Evolutionary conservation across 2,797 vertebrate species (phyloP), one percentile per base, ranked within the genome.

Genomic region (Setipinna tenuifilis): DNA sequence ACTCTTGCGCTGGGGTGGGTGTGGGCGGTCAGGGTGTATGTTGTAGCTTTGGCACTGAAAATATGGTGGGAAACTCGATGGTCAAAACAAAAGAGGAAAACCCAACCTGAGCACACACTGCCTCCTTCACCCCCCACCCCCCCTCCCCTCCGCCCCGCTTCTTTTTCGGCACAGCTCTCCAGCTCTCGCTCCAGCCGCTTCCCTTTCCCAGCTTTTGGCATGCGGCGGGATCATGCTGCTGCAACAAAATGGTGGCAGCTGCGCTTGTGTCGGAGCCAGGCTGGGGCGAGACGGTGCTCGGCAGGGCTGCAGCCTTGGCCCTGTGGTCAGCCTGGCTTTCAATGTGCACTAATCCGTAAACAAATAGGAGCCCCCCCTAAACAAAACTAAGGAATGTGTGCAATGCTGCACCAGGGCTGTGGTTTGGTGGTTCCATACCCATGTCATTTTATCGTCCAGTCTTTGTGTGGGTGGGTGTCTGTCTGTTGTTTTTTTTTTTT

Each of bases 191-290:
- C 88, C 83, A 82, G 87, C 48, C 2, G 85, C 87, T 82, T 89
- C 83, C 44, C 50, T 89, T 85, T 90, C 86, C 80, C 86, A 89
- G 86, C 87, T 86, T 87, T 89, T 91, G 92, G 92, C 92, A 92
- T 87, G 88, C 85, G 86, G 91, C 88, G 84, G 83, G 31, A 82
- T 93, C 92, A 89, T 87, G 90, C 93, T 92, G 92, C 90, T 91
- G 89, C 87, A 90, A 94, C 93, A 94, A 95, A 95, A 93, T 94
- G 92, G 93, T 92, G 92, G 90, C 91, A 92, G 92, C 91, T 92
- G 92, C 90, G 90, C 87, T 88, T 87, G 61, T 85, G 87, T 88
- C 84, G 71, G 85, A 88, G 46, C 89, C 90, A 92, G 92, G 89
- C 91, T 82, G 84, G 54, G 88, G 88, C 85, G 59, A 89, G 86